phyloP scores from a whole-genome alignment of 2,888 invertebrate genomes.

The Dascillus cervinus region DNA sequence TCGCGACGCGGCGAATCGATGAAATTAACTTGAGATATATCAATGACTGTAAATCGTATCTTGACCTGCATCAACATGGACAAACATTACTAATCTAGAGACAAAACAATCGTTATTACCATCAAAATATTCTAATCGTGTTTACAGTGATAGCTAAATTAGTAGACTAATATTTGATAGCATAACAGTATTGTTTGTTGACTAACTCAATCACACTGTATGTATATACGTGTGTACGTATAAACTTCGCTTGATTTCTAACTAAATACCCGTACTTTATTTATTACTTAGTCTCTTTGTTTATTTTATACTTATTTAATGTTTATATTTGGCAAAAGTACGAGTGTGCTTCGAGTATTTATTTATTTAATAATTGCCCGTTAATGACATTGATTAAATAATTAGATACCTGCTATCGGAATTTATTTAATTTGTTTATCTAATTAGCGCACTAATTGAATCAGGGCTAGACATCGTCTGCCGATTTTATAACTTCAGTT shows the following conservation, averaged over 20 bases:
- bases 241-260: conserved; percentile 12
- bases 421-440: not conserved
- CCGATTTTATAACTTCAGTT: not conserved
- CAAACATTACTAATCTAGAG: conserved; percentile 21
- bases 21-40: too few species aligned
- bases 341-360: conserved; percentile 23
- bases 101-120: conserved; percentile 28
- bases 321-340: conserved; percentile 24
- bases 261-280: conserved; percentile 11
- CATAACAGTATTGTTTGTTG: conserved; percentile 30
- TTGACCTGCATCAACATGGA: conserved; percentile 18
- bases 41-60: conserved; percentile 14
- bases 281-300: conserved; percentile 19
- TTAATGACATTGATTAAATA: conserved; percentile 28
- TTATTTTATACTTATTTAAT: conserved; percentile 25
- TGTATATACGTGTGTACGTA: conserved; percentile 24
- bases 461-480: not conserved
- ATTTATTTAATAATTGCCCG: conserved; percentile 28
- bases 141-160: conserved; percentile 33
- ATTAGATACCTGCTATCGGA: conserved; percentile 11
- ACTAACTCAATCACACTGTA: conserved; percentile 33
- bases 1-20: too few species aligned
- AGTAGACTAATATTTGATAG: conserved; percentile 35
- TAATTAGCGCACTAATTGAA: not conserved
- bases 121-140: conserved; percentile 30